These are phyloP conservation scores for Ceratosolen fusciceps DNA, from an alignment of 1,140 invertebrate species.

Conservation along the genomic window DNA sequence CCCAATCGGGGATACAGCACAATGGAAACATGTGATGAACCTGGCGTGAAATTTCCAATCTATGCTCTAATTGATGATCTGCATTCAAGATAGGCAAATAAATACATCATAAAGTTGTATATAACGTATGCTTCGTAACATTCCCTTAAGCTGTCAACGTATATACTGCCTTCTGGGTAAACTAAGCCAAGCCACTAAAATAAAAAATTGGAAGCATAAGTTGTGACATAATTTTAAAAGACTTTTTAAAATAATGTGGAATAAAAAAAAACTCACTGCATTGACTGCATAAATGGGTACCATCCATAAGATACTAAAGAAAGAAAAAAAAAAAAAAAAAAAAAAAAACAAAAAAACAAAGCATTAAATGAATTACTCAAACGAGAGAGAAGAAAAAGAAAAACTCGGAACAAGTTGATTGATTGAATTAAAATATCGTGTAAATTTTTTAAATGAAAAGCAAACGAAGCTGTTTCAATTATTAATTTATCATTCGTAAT, in stretches of 20 bases:
- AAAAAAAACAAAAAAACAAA: too few species aligned
- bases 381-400: too few species aligned
- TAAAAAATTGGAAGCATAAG: slow-evolving; percentile 48
- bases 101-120: slow-evolving; percentile 97
- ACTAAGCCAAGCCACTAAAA: slow-evolving; percentile 86
- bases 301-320: slow-evolving; percentile 95
- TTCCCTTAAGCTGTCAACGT: slow-evolving; percentile 92
- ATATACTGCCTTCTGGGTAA: slow-evolving; percentile 88
- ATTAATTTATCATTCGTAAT: too few species aligned
- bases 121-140: slow-evolving; percentile 98
- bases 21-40: slow-evolving; percentile 88
- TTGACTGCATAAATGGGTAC: slow-evolving; percentile 96
- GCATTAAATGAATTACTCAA: too few species aligned
- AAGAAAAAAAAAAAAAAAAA: slow-evolving; percentile 56
- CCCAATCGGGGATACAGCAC: slow-evolving; percentile 88
- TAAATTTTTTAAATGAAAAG: too few species aligned
- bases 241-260: not conserved
- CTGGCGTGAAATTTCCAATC: slow-evolving; percentile 87
- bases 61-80: slow-evolving; percentile 84
- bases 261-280: slow-evolving; percentile 79
- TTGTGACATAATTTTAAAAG: slow-evolving; percentile 10
- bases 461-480: too few species aligned
- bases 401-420: too few species aligned
- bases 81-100: slow-evolving; percentile 92
- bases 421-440: too few species aligned